Evolutionary conservation across 2,888 invertebrate genomes (phyloP), one percentile per base, ranked within the genome.

Genomic region (Lithophane socia): DNA sequence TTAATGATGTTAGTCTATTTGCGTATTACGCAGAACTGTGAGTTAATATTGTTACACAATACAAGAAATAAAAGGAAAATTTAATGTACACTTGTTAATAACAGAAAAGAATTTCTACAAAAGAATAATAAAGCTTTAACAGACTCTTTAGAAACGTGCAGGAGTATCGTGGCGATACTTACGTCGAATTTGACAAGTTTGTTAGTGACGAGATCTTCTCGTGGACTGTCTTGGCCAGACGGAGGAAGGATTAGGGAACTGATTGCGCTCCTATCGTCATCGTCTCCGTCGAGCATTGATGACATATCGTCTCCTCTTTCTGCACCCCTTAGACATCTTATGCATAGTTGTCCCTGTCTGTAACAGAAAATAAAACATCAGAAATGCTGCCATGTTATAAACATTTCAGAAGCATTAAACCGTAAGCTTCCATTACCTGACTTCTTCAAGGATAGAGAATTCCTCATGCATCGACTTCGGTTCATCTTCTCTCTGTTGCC

Each of bases 391-490:
- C 3, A 42, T 29, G 0, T 13, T 52, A 52, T 18, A 44, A 24
- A 18, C 5, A 56, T n/a, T 69, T 58, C 16, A 2, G 16, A 61
- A 54, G 16, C 1, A 54, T 24, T 4, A 37, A 47, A 24, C 52
- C 49, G 12, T 21, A 49, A 63, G 42, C 52, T 42, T 70, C 47
- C 84, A 93, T 93, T 96, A 98, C 98, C 98, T 97, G 87, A 98
- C 98, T 98, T 98, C 98, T 92, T 98, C 98, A 87, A 98, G 97
- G 85, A 98, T 98, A 74, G 97, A 98, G 90, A 98, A 97, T 93
- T 98, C 98, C 90, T 98, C 98, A 88, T 98, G 98, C 94, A 98
- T 97, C 73, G 98, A 98, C 93, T 98, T 98, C 92, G 98, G 98
- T 91, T 98, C 98, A 87, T 98, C 98, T 72, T 98, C 98, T 91